Evolutionary conservation across 2,797 vertebrate genomes (phyloP), one percentile per base, ranked within the genome.

Genomic region (Anguilla obscura): DNA sequence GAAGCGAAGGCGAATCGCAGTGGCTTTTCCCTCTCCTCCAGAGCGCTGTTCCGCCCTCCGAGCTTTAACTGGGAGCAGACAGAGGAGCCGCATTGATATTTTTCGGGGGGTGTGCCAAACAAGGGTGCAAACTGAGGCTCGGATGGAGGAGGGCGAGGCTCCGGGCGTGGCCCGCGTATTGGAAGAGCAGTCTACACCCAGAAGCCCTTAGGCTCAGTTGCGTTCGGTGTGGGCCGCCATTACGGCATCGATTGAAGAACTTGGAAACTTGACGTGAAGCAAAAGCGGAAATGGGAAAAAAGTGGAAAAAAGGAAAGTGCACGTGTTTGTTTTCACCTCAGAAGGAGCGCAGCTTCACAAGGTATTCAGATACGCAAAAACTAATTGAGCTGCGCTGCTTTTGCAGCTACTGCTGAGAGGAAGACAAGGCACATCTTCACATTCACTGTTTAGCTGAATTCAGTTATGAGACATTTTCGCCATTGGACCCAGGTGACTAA

Each of bases 81-180:
- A 6, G 58, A 14, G n/a, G 33, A n/a, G 45, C 60, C 63, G 30
- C 87, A 84, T 21, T 69, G 50, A 79, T 58, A 87, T 40, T 50
- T 36, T 40, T 5, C 7, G 86, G 50, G 86, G 27, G 80, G 48
- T n/a, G 48, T 80, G 69, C 86, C 69, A 60, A 79, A 87, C 69
- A 56, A 36, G 71, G 86, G 71, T 27, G 56, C 74, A 76, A 21
- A 27, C 21, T 76, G 50, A 36, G 66, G 24, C 36, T 16, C 16
- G 27, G 27, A 12, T 58, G 52, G 48, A 33, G 40, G 69, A 45
- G 24, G 24, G 48, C 36, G 85, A 48, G 56, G 48, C 45, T 50
- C 48, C 71, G 58, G 86, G 36, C 50, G 58, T 16, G 69, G 27
- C 52, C 50, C 21, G 1, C 10, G 71, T 50, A 27, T 54, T 60